Percentiles rank a stretch among this genome's conserved stretches.
These are phyloP conservation scores for Lepidurus couesii DNA, from an alignment of 1,140 invertebrate species.

Conservation along the genomic window DNA sequence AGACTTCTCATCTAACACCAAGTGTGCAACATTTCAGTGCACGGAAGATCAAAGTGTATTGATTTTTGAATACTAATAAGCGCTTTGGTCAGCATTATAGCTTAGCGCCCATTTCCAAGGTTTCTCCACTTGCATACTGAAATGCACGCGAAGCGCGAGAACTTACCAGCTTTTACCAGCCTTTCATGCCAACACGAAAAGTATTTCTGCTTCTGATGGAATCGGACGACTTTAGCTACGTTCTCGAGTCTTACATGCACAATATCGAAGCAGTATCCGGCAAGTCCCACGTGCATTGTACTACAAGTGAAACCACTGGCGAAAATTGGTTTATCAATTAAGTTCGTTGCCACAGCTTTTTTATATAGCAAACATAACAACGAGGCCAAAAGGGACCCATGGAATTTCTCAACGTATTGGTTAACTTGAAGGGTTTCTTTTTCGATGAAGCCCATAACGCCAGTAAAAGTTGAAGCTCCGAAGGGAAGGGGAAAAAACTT, in stretches of 20 bases:
- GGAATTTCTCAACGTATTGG: conserved; percentile 3
- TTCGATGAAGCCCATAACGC: conserved; percentile 18
- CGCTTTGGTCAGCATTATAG: neutral
- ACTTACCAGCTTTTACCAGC: neutral
- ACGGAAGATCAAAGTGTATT: neutral
- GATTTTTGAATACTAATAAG: conserved; percentile 16
- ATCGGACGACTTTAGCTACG: too few species aligned
- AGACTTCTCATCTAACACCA: too few species aligned
- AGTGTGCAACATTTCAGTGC: too few species aligned
- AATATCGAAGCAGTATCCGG: too few species aligned
- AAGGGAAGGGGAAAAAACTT: conserved; percentile 6
- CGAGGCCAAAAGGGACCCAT: neutral
- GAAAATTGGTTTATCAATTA: neutral
- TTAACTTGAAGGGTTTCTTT: conserved; percentile 10
- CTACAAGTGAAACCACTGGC: neutral
- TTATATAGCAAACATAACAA: neutral
- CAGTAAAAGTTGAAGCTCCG: neutral
- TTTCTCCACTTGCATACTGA: neutral
- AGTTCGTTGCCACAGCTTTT: neutral
- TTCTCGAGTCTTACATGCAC: too few species aligned
- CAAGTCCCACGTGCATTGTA: neutral
- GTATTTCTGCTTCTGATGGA: too few species aligned
- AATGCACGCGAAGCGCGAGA: neutral
- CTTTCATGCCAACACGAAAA: too few species aligned
- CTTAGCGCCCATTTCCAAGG: neutral